These are phyloP conservation scores for Cercopithecus neglectus DNA, from an alignment of 2,797 vertebrate genomes.

Conservation along the genomic window DNA sequence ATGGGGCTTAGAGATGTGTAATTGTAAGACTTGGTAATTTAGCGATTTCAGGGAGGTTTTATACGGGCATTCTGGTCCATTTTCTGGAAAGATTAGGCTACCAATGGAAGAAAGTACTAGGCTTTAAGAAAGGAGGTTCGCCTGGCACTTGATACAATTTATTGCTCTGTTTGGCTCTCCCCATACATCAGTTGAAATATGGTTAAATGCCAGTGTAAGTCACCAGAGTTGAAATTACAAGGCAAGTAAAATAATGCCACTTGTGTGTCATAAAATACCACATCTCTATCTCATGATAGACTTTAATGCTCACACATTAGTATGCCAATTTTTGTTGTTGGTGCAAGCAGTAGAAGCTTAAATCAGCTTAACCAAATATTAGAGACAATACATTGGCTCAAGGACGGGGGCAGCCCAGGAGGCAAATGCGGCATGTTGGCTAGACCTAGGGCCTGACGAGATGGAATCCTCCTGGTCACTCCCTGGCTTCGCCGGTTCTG, in stretches of 20 bases:
- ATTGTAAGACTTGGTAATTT: background rate
- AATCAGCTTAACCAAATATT: background rate
- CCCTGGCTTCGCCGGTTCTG: rapidly evolving
- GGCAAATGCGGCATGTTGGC: rapidly evolving
- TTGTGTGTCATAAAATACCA: background rate
- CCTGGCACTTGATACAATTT: no score
- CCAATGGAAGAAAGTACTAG: background rate
- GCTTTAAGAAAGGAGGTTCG: background rate
- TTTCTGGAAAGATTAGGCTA: background rate
- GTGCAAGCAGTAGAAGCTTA: background rate
- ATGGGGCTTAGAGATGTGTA: background rate
- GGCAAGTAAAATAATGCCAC: background rate
- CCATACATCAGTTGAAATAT: background rate
- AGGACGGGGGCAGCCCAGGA: rapidly evolving
- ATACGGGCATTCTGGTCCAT: background rate
- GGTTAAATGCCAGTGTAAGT: background rate
- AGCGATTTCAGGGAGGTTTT: background rate
- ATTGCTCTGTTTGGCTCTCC: background rate
- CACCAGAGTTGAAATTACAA: background rate
- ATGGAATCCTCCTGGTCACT: rapidly evolving
- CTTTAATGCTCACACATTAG: background rate
- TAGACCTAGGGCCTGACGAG: rapidly evolving
- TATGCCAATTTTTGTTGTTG: background rate
- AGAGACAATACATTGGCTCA: background rate
- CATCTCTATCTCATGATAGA: background rate